Conservation (phyloP, 1,140 invertebrate species). For the Saccostrea cuccullata region DNA sequence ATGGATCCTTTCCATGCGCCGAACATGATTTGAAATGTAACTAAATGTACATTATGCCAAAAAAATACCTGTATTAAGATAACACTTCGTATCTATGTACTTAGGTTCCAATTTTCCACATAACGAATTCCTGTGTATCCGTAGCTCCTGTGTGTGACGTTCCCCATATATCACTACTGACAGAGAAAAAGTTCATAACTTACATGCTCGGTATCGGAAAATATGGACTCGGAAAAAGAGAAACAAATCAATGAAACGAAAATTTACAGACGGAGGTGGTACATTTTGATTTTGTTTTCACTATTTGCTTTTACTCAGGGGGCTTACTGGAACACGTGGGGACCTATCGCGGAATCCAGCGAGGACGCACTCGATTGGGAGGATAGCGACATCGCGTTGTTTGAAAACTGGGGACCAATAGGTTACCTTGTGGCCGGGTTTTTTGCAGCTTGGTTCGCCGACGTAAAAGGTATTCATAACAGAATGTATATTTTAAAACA, state of each 20-base stretch:
- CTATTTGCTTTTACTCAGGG: constrained; percentile 59
- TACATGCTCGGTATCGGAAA: not conserved
- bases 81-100: too few species aligned
- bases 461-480: constrained; percentile 62
- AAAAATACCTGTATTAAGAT: too few species aligned
- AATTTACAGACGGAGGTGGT: constrained; percentile 65
- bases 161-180: not conserved
- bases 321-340: constrained; percentile 81
- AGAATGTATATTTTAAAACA: too few species aligned
- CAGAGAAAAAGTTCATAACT: not conserved
- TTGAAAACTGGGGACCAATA: constrained; percentile 81
- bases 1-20: not conserved
- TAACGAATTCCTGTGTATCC: not conserved
- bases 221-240: not conserved
- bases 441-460: constrained; percentile 78
- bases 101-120: not conserved
- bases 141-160: not conserved
- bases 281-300: constrained; percentile 60
- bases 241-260: constrained; percentile 32
- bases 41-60: too few species aligned
- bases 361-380: constrained; percentile 79
- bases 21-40: too few species aligned
- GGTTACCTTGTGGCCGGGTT: constrained; percentile 78
- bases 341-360: constrained; percentile 74
- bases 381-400: constrained; percentile 78